Percentiles rank a stretch among this genome's conserved stretches.
Conservation (phyloP, 2,797 vertebrate genomes). For the Helicolenus hilgendorfi region DNA sequence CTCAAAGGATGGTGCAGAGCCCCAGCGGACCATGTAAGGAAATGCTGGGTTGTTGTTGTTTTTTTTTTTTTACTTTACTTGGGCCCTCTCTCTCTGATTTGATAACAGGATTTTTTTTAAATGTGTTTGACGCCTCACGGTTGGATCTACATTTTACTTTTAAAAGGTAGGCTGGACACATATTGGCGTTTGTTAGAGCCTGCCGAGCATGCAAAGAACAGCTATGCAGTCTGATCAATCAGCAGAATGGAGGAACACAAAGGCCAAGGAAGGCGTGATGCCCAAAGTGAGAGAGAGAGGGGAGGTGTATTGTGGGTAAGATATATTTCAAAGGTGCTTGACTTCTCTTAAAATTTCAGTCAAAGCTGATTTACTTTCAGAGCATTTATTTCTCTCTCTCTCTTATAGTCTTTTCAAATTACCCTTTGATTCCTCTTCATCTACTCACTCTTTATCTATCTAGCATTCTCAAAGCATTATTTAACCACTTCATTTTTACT, state of each 20-base stretch:
- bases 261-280: constrained; percentile 65
- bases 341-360: constrained; percentile 82
- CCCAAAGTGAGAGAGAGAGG: constrained; percentile 72
- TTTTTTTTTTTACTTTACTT: constrained; percentile 57
- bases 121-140: constrained; percentile 66
- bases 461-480: constrained; percentile 64
- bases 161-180: constrained; percentile 71
- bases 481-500: constrained; percentile 63
- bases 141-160: constrained; percentile 81
- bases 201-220: constrained; percentile 82
- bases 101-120: constrained; percentile 66
- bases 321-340: constrained; percentile 90
- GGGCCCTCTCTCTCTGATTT: constrained; percentile 88
- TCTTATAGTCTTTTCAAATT: constrained; percentile 74
- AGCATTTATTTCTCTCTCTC: constrained; percentile 71
- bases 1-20: constrained; percentile 86
- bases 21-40: constrained; percentile 89
- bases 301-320: constrained; percentile 78
- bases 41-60: constrained; percentile 62
- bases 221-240: constrained; percentile 81
- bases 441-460: constrained; percentile 53
- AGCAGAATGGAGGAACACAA: constrained; percentile 69
- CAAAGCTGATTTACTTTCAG: constrained; percentile 77
- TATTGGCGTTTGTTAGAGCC: constrained; percentile 68
- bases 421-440: constrained; percentile 57